Evolutionary conservation across 2,888 invertebrate genomes (phyloP).

Genomic region (Villa cingulata): DNA sequence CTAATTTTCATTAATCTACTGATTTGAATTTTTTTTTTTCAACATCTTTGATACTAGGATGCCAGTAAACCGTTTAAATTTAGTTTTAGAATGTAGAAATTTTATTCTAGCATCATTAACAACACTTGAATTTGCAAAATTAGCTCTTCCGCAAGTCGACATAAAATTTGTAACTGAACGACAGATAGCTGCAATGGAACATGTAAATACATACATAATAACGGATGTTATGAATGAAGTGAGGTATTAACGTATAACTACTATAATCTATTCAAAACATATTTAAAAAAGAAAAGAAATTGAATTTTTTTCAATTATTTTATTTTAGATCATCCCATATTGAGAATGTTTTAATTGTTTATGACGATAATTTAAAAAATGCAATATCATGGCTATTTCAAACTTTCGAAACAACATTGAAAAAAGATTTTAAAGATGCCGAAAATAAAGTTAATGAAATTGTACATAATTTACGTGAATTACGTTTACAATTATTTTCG

Average conservation of each 20-base stretch:
- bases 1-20: background rate
- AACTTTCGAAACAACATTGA: background rate
- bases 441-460: background rate
- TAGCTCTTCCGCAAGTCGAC: slow-evolving; percentile 32
- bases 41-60: background rate
- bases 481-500: background rate
- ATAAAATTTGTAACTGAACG: slow-evolving; percentile 30
- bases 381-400: background rate
- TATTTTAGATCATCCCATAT: background rate
- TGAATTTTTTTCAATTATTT: background rate
- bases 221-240: slow-evolving; percentile 31
- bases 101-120: slow-evolving; percentile 28
- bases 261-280: background rate
- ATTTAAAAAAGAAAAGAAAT: too few species aligned
- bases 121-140: slow-evolving; percentile 30
- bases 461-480: background rate
- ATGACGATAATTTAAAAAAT: background rate
- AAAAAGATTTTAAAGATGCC: background rate
- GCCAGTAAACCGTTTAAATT: background rate
- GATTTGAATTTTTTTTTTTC: too few species aligned
- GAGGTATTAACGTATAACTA: slow-evolving; percentile 17
- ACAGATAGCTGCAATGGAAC: slow-evolving; percentile 30
- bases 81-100: slow-evolving; percentile 28
- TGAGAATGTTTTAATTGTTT: background rate
- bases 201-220: slow-evolving; percentile 30